Evolutionary conservation across 1,140 invertebrate genomes (phyloP).

Genomic region (Pentalonia nigronervosa): DNA sequence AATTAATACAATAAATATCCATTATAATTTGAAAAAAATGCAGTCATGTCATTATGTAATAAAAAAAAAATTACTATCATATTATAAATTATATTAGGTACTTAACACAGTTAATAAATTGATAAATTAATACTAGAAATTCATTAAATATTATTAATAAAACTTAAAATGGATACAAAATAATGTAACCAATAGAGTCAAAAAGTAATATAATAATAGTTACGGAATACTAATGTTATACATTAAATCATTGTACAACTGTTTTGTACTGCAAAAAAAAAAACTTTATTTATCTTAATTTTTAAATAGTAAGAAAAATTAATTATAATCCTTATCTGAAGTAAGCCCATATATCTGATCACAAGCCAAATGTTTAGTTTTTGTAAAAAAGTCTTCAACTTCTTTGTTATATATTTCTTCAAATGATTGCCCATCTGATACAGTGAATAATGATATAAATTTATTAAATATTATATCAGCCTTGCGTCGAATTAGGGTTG

Average conservation of each 20-base stretch:
- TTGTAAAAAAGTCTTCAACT: constrained; percentile 68
- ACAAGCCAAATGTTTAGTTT: constrained; percentile 69
- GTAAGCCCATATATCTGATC: constrained; percentile 68
- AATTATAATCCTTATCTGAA: constrained; percentile 63
- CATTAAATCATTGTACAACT: neutral
- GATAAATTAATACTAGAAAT: neutral
- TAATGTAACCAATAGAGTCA: neutral
- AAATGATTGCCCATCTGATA: constrained; percentile 67
- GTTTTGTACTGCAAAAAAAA: neutral
- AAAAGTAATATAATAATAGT: constrained; percentile 8
- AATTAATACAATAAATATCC: neutral
- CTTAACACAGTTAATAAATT: constrained; percentile 3
- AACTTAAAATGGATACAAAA: neutral
- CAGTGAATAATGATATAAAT: constrained; percentile 68
- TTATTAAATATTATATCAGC: constrained; percentile 72
- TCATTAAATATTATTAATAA: constrained; percentile 1
- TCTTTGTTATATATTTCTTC: constrained; percentile 70
- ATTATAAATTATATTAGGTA: neutral
- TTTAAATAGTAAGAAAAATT: neutral
- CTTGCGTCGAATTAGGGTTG: constrained; percentile 69
- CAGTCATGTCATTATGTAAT: neutral
- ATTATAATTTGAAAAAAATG: neutral
- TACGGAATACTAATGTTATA: neutral
- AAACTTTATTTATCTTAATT: neutral
- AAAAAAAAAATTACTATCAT: neutral